These are phyloP conservation scores for Gryon sp. DNA, from an alignment of 1,140 invertebrate genomes.

Conservation along the genomic window DNA sequence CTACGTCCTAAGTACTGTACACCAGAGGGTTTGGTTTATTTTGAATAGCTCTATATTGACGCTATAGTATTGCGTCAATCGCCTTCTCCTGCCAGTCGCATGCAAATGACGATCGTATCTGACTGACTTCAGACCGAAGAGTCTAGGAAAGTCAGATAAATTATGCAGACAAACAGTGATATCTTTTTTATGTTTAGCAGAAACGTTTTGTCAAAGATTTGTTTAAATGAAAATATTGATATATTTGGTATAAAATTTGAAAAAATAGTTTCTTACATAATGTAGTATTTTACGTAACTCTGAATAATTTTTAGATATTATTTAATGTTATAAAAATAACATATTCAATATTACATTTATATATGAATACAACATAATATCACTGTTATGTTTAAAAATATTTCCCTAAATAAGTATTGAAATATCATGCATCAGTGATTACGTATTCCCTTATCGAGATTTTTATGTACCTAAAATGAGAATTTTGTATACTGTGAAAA, in stretches of 20 bases:
- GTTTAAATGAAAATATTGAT: slow-evolving; percentile 33
- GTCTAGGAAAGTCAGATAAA: slow-evolving; percentile 52
- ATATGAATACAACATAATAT: no score
- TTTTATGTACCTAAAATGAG: slow-evolving; percentile 31
- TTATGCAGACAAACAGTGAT: slow-evolving; percentile 53
- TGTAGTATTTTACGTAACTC: no score
- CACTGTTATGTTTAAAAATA: no score
- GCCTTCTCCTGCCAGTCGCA: slow-evolving; percentile 53
- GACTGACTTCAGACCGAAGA: slow-evolving; percentile 28
- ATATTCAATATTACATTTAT: no score
- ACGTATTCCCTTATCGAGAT: slow-evolving; percentile 5
- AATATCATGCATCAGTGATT: slow-evolving; percentile 4
- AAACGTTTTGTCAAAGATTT: slow-evolving; percentile 44
- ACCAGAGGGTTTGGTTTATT: slow-evolving; percentile 59
- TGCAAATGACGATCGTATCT: slow-evolving; percentile 61
- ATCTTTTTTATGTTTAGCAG: slow-evolving; percentile 36
- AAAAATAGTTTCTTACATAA: no score
- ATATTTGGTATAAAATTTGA: no score
- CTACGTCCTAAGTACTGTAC: slow-evolving; percentile 35
- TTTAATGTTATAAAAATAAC: no score
- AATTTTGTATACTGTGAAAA: slow-evolving; percentile 24
- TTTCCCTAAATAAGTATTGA: no score
- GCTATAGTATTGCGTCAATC: slow-evolving; percentile 57
- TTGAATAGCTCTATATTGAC: slow-evolving; percentile 63
- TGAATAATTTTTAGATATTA: no score